Evolutionary conservation across 2,797 vertebrate species (phyloP).

Genomic region (Danio aesculapii): DNA sequence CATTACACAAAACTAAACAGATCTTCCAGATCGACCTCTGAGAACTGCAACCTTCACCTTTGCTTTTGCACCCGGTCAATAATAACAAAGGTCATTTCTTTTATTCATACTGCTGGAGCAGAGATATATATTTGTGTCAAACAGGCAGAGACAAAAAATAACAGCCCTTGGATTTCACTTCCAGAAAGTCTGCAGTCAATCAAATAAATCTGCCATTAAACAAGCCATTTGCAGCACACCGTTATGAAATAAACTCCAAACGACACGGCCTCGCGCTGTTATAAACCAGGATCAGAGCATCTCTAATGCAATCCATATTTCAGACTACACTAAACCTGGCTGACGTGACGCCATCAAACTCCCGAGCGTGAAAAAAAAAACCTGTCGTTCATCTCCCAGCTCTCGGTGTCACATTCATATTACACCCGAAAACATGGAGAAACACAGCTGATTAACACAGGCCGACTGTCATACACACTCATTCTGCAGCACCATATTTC

Average conservation of each 20-base stretch:
- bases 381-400: conserved; percentile 22
- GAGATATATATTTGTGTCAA: too few relatives aligned
- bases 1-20: too few relatives aligned
- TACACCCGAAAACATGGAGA: conserved; percentile 8
- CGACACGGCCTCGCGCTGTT: conserved; percentile 27
- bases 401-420: conserved; percentile 53
- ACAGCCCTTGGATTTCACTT: too few relatives aligned
- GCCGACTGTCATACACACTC: conserved; percentile 31
- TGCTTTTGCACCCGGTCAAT: too few relatives aligned
- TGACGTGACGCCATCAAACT: conserved; percentile 35
- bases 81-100: too few relatives aligned
- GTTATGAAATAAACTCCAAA: conserved; percentile 25
- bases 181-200: conserved; percentile 12
- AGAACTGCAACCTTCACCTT: too few relatives aligned
- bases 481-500: conserved; percentile 29
- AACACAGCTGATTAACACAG: conserved; percentile 44
- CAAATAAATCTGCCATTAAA: conserved; percentile 28
- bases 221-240: neutral
- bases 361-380: conserved; percentile 1
- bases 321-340: conserved; percentile 19
- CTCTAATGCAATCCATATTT: conserved; percentile 33
- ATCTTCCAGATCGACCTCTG: too few relatives aligned
- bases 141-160: too few relatives aligned
- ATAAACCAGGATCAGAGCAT: conserved; percentile 1
- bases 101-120: too few relatives aligned